phyloP scores from a whole-genome alignment of 2,888 invertebrate species.

The Tetranychus piercei region DNA sequence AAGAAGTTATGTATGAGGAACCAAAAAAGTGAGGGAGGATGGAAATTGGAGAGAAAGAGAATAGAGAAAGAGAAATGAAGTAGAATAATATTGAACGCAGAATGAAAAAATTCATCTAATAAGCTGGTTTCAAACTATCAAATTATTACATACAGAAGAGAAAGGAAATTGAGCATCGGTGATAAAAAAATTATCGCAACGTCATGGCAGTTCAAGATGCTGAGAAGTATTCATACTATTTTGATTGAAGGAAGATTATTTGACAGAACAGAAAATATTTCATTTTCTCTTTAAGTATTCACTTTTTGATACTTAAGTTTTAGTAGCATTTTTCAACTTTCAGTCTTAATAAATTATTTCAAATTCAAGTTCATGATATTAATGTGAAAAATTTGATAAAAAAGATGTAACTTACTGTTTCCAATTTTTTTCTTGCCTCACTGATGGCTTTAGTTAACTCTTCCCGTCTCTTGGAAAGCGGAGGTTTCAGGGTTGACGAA shows the following conservation, averaged over 20 bases:
- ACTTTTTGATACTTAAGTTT: too few relatives aligned
- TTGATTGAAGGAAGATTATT: too few relatives aligned
- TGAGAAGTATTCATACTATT: too few relatives aligned
- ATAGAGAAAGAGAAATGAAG: not conserved
- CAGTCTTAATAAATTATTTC: too few relatives aligned
- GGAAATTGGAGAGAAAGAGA: not conserved
- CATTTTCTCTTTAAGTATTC: too few relatives aligned
- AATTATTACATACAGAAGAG: not conserved
- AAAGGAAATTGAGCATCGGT: not conserved
- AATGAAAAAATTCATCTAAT: not conserved
- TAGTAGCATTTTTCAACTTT: too few relatives aligned
- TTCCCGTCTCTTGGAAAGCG: constrained; percentile 38
- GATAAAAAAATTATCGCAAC: not conserved
- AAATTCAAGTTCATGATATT: too few relatives aligned
- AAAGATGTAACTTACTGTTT: constrained; percentile 49
- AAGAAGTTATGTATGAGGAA: not conserved
- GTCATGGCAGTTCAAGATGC: not conserved
- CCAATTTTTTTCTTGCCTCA: constrained; percentile 64
- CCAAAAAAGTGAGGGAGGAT: not conserved
- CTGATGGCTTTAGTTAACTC: constrained; percentile 61
- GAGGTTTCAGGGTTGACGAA: constrained; percentile 15
- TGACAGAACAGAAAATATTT: too few relatives aligned
- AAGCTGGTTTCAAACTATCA: not conserved
- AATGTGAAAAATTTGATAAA: not conserved
- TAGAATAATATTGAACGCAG: not conserved